phyloP scores from a whole-genome alignment of 2,113 vertebrate species.

The Ageneiosus marmoratus region DNA sequence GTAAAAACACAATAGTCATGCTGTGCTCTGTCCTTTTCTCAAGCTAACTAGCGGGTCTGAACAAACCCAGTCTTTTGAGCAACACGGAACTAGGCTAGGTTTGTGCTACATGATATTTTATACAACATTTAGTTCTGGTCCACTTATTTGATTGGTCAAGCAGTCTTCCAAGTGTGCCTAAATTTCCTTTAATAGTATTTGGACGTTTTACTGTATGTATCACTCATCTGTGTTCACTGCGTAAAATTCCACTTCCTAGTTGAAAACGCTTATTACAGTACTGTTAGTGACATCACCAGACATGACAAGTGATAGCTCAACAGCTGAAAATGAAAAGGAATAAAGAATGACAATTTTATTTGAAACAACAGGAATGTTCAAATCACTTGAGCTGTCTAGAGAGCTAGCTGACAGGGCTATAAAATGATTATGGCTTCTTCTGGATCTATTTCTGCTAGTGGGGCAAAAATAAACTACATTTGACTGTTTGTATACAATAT shows the following conservation, averaged over 20 bases:
- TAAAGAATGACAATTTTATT: neutral
- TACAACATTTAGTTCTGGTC: neutral
- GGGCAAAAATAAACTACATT: too few relatives aligned
- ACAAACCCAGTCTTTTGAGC: neutral
- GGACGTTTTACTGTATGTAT: neutral
- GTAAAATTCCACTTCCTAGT: neutral
- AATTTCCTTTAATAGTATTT: neutral
- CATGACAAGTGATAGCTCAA: neutral
- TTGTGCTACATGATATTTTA: neutral
- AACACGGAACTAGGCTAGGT: neutral
- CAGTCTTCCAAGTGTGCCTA: neutral
- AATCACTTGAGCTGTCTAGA: neutral
- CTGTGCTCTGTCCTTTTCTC: neutral
- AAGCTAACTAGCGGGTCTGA: neutral
- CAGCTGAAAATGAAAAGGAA: neutral
- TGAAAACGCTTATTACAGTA: neutral
- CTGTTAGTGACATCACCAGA: neutral
- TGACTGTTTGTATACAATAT: too few relatives aligned
- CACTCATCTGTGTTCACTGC: neutral
- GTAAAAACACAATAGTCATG: neutral
- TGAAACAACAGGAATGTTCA: neutral
- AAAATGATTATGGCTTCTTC: neutral
- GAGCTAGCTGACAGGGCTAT: neutral
- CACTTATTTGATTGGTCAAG: neutral
- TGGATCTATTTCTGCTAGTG: neutral